Conservation (phyloP, 1,140 invertebrate genomes). For the Megalonaias nervosa region DNA sequence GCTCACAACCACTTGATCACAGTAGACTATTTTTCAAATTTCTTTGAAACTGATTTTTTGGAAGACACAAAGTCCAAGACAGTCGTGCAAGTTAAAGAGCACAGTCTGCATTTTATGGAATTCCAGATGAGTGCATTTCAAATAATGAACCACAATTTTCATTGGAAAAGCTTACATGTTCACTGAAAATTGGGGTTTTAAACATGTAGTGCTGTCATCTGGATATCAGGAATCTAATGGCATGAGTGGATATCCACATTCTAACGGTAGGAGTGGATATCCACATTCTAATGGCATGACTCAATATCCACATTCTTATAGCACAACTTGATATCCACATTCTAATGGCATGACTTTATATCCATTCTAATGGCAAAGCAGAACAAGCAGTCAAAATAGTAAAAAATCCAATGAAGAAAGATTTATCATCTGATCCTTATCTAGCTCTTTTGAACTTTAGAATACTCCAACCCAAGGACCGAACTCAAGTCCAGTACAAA, state of each 20-base stretch:
- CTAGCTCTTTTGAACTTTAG: constrained; percentile 38
- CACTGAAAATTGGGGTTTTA: constrained; percentile 37
- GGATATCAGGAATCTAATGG: too few species aligned
- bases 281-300: too few species aligned
- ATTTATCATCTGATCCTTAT: constrained; percentile 22
- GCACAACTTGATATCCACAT: too few species aligned
- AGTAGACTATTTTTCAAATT: constrained; percentile 45
- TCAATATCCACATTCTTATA: too few species aligned
- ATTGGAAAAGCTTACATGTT: constrained; percentile 37
- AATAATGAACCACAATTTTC: constrained; percentile 46
- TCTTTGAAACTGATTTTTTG: constrained; percentile 36
- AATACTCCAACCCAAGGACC: constrained; percentile 39
- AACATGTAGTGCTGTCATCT: constrained; percentile 15
- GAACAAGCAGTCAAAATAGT: constrained; percentile 44
- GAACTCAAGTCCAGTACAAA: constrained; percentile 36
- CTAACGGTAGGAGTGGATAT: too few species aligned
- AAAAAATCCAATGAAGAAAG: constrained; percentile 40
- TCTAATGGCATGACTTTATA: too few species aligned
- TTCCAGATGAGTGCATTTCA: constrained; percentile 31
- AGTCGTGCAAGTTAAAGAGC: constrained; percentile 29
- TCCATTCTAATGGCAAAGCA: constrained; percentile 47
- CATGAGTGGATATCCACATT: too few species aligned
- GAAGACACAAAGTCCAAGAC: constrained; percentile 12
- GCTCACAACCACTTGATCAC: constrained; percentile 38
- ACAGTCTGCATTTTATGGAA: constrained; percentile 41